Evolutionary conservation across 1,140 invertebrate genomes (phyloP).

Genomic region (Drosophila funebris): DNA sequence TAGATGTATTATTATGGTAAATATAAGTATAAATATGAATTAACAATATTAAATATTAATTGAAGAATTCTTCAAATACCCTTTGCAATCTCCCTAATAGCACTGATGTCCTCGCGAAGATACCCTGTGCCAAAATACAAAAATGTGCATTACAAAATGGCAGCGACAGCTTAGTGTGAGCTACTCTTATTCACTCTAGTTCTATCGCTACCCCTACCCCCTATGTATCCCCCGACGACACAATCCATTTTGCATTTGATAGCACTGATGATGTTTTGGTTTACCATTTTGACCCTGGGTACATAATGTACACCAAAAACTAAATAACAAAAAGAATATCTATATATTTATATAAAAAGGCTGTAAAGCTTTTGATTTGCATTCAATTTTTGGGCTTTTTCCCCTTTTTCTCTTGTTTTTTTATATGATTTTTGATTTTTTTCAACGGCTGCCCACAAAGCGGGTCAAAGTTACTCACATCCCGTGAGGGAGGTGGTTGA

Average conservation of each 20-base stretch:
- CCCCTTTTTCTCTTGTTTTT: no score
- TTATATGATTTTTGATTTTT: constrained; percentile 32
- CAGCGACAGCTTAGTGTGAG: not conserved
- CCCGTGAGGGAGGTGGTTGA: constrained; percentile 16
- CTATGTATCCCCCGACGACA: not conserved
- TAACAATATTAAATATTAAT: not conserved
- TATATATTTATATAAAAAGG: constrained; percentile 17
- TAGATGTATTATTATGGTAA: no score
- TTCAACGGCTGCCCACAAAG: constrained; percentile 24
- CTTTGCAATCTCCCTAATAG: not conserved
- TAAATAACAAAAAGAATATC: constrained; percentile 7
- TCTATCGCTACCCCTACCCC: not conserved
- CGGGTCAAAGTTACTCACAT: constrained; percentile 51
- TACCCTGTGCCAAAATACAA: not conserved
- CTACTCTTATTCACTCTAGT: not conserved
- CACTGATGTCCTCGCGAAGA: not conserved
- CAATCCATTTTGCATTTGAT: constrained; percentile 26
- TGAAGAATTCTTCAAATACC: not conserved
- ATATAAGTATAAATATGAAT: not conserved
- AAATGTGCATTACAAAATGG: constrained; percentile 21
- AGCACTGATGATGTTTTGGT: constrained; percentile 47
- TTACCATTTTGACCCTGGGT: constrained; percentile 34
- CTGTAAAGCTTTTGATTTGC: constrained; percentile 15
- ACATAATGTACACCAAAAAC: constrained; percentile 11
- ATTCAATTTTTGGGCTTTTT: not conserved